Evolutionary conservation across 2,888 invertebrate species (phyloP).

Genomic region (Gymnocheta viridis): DNA sequence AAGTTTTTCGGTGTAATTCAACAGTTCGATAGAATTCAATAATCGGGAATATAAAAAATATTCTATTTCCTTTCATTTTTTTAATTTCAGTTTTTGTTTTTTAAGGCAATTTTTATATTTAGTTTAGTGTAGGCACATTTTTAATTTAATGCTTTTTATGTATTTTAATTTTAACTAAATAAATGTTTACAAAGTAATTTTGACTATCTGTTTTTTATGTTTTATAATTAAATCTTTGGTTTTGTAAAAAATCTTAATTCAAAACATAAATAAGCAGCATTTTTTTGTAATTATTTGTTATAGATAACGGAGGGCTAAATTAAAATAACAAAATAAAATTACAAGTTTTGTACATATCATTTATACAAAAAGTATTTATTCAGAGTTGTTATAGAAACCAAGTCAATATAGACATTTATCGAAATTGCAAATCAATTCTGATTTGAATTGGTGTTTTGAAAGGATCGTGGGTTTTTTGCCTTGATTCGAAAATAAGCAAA

Average conservation of each 20-base stretch:
- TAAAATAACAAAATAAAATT: slow-evolving; percentile 3
- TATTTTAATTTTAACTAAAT: not conserved
- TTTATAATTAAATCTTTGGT: slow-evolving; percentile 51
- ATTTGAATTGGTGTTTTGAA: too few species aligned
- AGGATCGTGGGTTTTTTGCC: too few species aligned
- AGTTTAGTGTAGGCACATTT: slow-evolving; percentile 45
- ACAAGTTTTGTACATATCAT: slow-evolving; percentile 3
- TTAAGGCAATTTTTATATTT: slow-evolving; percentile 31
- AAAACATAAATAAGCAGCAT: slow-evolving; percentile 30
- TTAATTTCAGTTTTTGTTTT: not conserved
- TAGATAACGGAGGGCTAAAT: slow-evolving; percentile 48
- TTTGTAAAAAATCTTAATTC: slow-evolving; percentile 40
- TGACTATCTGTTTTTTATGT: not conserved
- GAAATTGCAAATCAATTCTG: too few species aligned
- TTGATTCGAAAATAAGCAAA: too few species aligned
- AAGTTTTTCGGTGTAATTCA: too few species aligned
- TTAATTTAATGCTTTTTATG: not conserved
- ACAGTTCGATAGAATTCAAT: too few species aligned
- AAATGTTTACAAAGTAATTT: slow-evolving; percentile 9
- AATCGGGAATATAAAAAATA: not conserved
- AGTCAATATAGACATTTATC: too few species aligned
- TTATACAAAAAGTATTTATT: not conserved
- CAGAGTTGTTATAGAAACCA: not conserved
- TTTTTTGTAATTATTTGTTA: slow-evolving; percentile 24
- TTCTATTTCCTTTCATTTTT: not conserved